Evolutionary conservation across 2,113 vertebrate species (phyloP).

Genomic region (Carollia perspicillata): DNA sequence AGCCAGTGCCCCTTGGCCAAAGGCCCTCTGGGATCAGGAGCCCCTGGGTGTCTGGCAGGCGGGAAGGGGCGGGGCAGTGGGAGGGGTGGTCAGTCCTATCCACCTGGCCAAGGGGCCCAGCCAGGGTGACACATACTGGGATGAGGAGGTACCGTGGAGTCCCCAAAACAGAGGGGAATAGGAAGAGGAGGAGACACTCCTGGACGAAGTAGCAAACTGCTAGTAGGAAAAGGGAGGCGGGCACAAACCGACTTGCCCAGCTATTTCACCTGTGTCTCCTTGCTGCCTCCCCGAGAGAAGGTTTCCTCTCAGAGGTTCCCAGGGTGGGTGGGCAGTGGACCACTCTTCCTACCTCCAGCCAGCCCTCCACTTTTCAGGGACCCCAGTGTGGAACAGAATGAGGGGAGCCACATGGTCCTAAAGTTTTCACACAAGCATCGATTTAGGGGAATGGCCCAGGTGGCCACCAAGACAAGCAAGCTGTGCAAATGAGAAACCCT

Average conservation of each 20-base stretch:
- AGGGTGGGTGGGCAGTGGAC: neutral
- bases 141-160: neutral
- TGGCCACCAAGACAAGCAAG: neutral
- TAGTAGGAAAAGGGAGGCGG: neutral
- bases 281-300: neutral
- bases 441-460: neutral
- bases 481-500: neutral
- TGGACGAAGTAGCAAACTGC: neutral
- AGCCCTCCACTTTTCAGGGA: neutral
- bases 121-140: neutral
- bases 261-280: neutral
- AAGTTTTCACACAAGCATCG: neutral
- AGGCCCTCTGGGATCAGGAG: conserved; percentile 42
- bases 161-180: neutral
- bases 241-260: neutral
- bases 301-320: neutral
- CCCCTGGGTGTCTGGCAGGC: conserved; percentile 19
- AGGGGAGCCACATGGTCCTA: neutral
- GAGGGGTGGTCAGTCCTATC: neutral
- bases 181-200: neutral
- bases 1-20: conserved; percentile 44
- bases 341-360: neutral
- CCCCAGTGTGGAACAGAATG: neutral
- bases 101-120: neutral
- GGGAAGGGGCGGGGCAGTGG: neutral